These are phyloP conservation scores for Neomonachus schauinslandi DNA, from an alignment of 2,113 vertebrate species.

Conservation along the genomic window DNA sequence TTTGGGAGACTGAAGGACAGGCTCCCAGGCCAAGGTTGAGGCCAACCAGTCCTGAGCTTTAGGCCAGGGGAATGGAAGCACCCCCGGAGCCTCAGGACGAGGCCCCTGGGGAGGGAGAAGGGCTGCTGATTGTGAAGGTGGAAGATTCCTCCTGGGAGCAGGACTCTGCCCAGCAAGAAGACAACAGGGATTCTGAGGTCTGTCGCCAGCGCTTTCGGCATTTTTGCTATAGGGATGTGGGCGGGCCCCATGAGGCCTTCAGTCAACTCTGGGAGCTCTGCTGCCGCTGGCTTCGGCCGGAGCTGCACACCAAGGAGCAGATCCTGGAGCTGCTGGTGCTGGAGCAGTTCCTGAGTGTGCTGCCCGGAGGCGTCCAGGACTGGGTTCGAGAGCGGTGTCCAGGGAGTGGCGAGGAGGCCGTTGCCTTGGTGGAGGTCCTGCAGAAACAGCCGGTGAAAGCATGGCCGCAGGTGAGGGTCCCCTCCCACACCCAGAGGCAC, in stretches of 20 bases:
- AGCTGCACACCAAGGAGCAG: slow-evolving; percentile 80
- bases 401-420: slow-evolving; percentile 73
- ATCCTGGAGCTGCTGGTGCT: slow-evolving; percentile 82
- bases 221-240: slow-evolving; percentile 71
- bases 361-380: slow-evolving; percentile 58
- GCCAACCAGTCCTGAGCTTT: slow-evolving; percentile 29
- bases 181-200: slow-evolving; percentile 55
- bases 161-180: slow-evolving; percentile 61
- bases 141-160: slow-evolving; percentile 80
- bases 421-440: slow-evolving; percentile 78
- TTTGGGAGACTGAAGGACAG: slow-evolving; percentile 52
- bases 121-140: slow-evolving; percentile 75
- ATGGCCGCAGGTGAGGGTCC: slow-evolving; percentile 66
- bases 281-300: slow-evolving; percentile 79
- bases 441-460: slow-evolving; percentile 63
- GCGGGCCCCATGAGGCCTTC: slow-evolving; percentile 79
- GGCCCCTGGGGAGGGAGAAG: slow-evolving; percentile 62
- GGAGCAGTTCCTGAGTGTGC: slow-evolving; percentile 80
- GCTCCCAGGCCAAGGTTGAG: background rate
- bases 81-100: slow-evolving; percentile 18
- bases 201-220: slow-evolving; percentile 78
- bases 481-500: background rate
- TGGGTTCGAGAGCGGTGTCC: slow-evolving; percentile 70
- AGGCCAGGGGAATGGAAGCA: slow-evolving; percentile 57
- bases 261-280: slow-evolving; percentile 84